These are phyloP conservation scores for Ctenoplectra terminalis DNA, from an alignment of 1,140 invertebrate species.

Conservation along the genomic window DNA sequence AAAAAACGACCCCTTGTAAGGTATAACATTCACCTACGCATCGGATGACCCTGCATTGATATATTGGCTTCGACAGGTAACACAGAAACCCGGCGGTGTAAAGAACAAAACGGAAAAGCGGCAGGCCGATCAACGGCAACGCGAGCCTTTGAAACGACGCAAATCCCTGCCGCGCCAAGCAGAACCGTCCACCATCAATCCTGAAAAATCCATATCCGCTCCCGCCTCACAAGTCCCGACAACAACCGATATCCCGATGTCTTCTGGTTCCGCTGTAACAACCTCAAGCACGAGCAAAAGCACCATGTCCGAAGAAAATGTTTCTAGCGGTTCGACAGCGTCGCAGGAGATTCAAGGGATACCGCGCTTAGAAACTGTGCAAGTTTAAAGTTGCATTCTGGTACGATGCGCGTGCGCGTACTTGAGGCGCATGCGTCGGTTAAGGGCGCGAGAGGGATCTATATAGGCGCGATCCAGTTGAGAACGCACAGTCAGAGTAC, in stretches of 20 bases:
- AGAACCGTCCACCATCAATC: slow-evolving; percentile 50
- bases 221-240: slow-evolving; percentile 53
- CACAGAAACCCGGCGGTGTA: slow-evolving; percentile 43
- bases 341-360: slow-evolving; percentile 62
- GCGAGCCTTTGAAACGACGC: slow-evolving; percentile 62
- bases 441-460: background rate
- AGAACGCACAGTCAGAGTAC: background rate
- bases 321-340: slow-evolving; percentile 46
- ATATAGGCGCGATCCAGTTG: background rate
- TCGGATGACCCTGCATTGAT: slow-evolving; percentile 28
- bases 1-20: background rate
- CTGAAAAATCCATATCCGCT: slow-evolving; percentile 58
- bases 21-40: background rate
- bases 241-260: slow-evolving; percentile 51
- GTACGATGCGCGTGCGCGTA: background rate
- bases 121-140: slow-evolving; percentile 53
- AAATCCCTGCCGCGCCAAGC: slow-evolving; percentile 58
- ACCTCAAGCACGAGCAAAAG: slow-evolving; percentile 51
- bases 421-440: background rate
- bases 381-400: slow-evolving; percentile 21
- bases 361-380: slow-evolving; percentile 47
- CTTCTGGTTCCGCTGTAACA: slow-evolving; percentile 47
- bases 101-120: slow-evolving; percentile 63
- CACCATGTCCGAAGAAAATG: slow-evolving; percentile 56
- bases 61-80: slow-evolving; percentile 65